phyloP scores from a whole-genome alignment of 2,113 vertebrate species.

The Apodemus speciosus region DNA sequence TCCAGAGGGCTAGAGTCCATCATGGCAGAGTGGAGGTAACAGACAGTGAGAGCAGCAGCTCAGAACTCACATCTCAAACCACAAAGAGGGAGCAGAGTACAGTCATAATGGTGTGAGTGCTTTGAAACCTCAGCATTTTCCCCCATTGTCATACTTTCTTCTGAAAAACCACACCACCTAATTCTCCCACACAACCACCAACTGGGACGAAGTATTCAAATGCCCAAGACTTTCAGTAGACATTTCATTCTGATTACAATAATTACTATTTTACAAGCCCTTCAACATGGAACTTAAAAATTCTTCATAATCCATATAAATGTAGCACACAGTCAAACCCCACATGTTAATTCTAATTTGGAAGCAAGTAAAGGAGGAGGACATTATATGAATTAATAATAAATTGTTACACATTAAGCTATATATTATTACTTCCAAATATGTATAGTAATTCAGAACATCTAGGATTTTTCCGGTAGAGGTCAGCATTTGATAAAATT shows the following conservation, averaged over 20 bases:
- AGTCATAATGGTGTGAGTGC: background rate
- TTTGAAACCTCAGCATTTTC: background rate
- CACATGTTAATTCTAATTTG: constrained; percentile 4
- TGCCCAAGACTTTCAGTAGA: background rate
- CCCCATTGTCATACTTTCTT: background rate
- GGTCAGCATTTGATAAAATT: constrained; percentile 48
- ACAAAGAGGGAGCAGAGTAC: background rate
- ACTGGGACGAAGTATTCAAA: background rate
- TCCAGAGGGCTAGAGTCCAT: background rate
- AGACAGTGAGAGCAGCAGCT: background rate
- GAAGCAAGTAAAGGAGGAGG: background rate
- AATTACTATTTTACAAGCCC: background rate
- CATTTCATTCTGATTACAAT: background rate
- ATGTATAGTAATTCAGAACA: background rate
- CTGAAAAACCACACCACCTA: background rate
- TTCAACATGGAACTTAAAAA: constrained; percentile 5
- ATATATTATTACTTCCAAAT: background rate
- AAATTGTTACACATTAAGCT: background rate
- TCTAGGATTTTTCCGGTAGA: constrained; percentile 3
- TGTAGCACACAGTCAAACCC: constrained; percentile 4
- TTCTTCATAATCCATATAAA: background rate
- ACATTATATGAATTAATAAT: constrained; percentile 25
- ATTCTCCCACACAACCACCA: background rate
- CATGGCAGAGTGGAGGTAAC: background rate
- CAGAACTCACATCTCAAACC: background rate